A percentile compares a stretch with the other conserved stretches of the same genome.
Evolutionary conservation across 2,113 vertebrate genomes (phyloP).

Genomic region (Blennius ocellaris): DNA sequence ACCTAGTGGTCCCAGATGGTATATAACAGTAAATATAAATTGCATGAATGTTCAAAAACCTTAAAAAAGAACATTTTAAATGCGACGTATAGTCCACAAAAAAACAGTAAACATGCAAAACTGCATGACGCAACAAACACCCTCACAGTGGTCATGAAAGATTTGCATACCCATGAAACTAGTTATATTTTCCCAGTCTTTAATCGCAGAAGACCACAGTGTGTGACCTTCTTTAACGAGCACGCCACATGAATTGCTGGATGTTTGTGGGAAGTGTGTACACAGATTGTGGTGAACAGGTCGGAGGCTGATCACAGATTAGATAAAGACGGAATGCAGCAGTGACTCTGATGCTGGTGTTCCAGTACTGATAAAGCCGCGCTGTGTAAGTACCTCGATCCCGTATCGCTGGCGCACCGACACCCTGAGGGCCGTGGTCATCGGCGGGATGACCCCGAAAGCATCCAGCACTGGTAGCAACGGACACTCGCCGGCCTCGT

Average conservation of each 20-base stretch:
- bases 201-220: slow-evolving; percentile 16
- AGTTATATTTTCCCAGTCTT: background rate
- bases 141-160: too few species aligned
- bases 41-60: too few species aligned
- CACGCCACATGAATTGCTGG: background rate
- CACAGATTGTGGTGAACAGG: background rate
- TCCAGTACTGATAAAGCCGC: background rate
- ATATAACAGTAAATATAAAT: too few species aligned
- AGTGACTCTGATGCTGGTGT: background rate
- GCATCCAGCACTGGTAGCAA: slow-evolving; percentile 80
- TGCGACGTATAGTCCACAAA: too few species aligned
- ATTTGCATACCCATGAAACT: too few species aligned
- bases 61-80: too few species aligned
- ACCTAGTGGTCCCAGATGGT: too few species aligned
- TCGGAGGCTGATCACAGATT: slow-evolving; percentile 24
- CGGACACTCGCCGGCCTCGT: slow-evolving; percentile 75
- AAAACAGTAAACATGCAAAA: too few species aligned
- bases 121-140: too few species aligned
- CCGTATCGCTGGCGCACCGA: slow-evolving; percentile 65
- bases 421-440: slow-evolving; percentile 67
- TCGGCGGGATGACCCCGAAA: slow-evolving; percentile 67
- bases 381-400: slow-evolving; percentile 50
- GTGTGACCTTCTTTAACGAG: slow-evolving; percentile 3
- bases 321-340: slow-evolving; percentile 21
- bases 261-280: slow-evolving; percentile 8